Percentiles rank a stretch among this genome's conserved stretches.
Conservation (phyloP, 2,888 invertebrate species). For the Vesta saturnalis region DNA sequence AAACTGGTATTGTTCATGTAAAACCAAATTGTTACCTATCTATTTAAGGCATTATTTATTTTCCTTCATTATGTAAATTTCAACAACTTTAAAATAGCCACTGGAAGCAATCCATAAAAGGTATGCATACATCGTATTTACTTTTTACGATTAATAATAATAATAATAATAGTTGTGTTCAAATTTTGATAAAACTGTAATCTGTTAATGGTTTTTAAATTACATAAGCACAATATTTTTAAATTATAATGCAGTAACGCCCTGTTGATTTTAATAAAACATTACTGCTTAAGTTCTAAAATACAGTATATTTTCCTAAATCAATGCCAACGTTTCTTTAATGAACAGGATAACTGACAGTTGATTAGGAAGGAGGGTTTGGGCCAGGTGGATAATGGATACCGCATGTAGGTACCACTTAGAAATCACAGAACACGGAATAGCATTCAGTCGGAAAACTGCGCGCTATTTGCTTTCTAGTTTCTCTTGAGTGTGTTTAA, state of each 20-base stretch:
- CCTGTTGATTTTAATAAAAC: conserved; percentile 16
- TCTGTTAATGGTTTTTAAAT: too few species aligned
- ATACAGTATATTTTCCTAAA: conserved; percentile 22
- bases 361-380: conserved; percentile 49
- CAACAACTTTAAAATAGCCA: too few species aligned
- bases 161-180: too few species aligned
- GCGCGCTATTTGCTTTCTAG: conserved; percentile 40
- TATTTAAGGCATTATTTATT: background rate
- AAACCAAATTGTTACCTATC: background rate
- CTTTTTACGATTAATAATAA: too few species aligned
- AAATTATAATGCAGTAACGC: too few species aligned
- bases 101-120: too few species aligned
- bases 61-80: background rate
- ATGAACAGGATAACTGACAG: conserved; percentile 52
- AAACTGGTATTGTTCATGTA: background rate
- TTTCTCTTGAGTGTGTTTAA: conserved; percentile 33
- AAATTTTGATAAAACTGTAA: too few species aligned
- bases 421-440: conserved; percentile 53
- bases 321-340: conserved; percentile 45
- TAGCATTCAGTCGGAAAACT: conserved; percentile 53
- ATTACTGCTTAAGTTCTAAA: conserved; percentile 18
- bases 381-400: conserved; percentile 55
- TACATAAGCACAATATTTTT: too few species aligned
- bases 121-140: too few species aligned
- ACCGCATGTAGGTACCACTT: conserved; percentile 56